Percentiles rank a stretch among this genome's conserved stretches.
Conservation (phyloP, 1,140 invertebrate species). For the Temnothorax curvispinosus region DNA sequence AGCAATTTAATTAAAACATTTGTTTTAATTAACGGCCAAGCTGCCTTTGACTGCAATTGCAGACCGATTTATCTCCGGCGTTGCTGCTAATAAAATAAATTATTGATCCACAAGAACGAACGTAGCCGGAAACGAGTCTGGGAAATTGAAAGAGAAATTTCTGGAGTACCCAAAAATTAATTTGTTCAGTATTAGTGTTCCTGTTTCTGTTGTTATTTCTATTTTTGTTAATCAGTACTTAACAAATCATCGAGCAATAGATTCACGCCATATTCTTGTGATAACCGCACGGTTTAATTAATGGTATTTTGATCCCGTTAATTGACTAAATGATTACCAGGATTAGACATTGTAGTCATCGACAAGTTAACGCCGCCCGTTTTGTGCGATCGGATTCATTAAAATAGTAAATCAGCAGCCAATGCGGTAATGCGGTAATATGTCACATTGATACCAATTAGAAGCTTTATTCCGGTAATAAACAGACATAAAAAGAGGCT, state of each 20-base stretch:
- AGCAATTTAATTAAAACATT: conserved; percentile 9
- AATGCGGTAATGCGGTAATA: conserved; percentile 13
- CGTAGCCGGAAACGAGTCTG: neutral
- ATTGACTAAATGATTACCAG: conserved; percentile 17
- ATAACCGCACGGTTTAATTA: conserved; percentile 18
- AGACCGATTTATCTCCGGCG: neutral
- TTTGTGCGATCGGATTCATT: conserved; percentile 2
- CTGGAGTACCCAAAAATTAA: neutral
- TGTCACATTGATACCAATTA: conserved; percentile 26
- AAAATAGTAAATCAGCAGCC: conserved; percentile 2
- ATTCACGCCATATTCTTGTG: neutral
- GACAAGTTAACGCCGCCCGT: neutral
- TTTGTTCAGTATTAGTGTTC: neutral
- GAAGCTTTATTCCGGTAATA: neutral
- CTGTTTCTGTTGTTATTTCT: neutral
- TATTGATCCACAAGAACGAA: neutral
- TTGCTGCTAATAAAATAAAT: conserved; percentile 6
- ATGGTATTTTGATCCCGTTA: neutral
- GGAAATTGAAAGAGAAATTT: neutral
- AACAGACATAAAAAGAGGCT: neutral
- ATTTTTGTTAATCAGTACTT: neutral
- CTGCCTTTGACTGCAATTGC: conserved; percentile 16
- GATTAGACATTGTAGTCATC: neutral
- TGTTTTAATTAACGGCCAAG: conserved; percentile 14
- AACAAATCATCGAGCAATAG: neutral